A percentile compares a stretch with the other conserved stretches of the same genome.
Evolutionary conservation across 2,797 vertebrate genomes (phyloP).

Genomic region (Tapera naevia): DNA sequence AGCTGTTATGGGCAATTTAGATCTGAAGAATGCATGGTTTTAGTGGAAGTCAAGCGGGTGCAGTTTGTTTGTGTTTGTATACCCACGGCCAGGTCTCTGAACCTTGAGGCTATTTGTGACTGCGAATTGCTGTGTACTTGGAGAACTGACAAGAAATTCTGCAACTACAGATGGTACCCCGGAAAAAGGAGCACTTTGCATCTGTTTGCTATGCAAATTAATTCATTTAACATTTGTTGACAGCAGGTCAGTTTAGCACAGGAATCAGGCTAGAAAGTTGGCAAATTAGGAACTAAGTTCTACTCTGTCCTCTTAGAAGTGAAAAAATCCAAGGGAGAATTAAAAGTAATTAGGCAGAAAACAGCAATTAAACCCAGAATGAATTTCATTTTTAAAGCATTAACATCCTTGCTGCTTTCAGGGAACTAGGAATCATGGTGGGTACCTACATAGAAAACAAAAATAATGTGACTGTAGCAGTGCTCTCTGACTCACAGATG

Average conservation of each 20-base stretch:
- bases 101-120: constrained; percentile 18
- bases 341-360: constrained; percentile 51
- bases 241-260: constrained; percentile 61
- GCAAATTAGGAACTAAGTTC: constrained; percentile 39
- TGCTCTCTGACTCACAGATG: not conserved
- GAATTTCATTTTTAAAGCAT: constrained; percentile 28
- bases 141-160: constrained; percentile 57
- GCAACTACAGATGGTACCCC: constrained; percentile 59
- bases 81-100: constrained; percentile 19
- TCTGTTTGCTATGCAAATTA: constrained; percentile 67
- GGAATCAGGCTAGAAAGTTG: constrained; percentile 46
- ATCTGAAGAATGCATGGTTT: not conserved
- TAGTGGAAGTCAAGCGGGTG: not conserved
- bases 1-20: not conserved
- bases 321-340: constrained; percentile 48
- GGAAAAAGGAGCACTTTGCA: constrained; percentile 56
- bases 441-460: not conserved
- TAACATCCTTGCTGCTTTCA: constrained; percentile 11
- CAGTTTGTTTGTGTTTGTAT: constrained; percentile 31
- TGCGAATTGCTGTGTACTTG: not conserved
- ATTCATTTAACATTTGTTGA: constrained; percentile 59
- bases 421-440: not conserved
- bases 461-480: not conserved
- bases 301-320: not conserved
- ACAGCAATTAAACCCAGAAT: constrained; percentile 36